Evolutionary conservation across 2,888 invertebrate species (phyloP), one percentile per base, ranked within the genome.

Genomic region (Ecdyonurus torrentis): DNA sequence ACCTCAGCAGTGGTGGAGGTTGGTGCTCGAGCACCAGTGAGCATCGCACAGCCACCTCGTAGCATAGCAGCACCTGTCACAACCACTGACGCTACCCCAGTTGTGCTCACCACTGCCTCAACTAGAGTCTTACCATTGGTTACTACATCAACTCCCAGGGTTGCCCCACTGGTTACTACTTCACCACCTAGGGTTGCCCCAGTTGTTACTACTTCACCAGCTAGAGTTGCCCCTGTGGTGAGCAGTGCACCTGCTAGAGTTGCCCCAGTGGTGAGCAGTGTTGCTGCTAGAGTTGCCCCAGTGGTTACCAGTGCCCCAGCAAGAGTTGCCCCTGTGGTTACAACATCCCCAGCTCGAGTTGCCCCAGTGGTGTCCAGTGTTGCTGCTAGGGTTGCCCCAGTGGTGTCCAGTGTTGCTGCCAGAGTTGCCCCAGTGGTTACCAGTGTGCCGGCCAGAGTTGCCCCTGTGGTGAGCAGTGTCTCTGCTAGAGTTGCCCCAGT

Each of bases 141-240:
- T n/a, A n/a, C n/a, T n/a, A n/a, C n/a, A n/a, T n/a, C n/a, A n/a
- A n/a, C n/a, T n/a, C n/a, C n/a, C n/a, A 15, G 37, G 15, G 37
- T 37, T 5, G 37, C 37, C n/a, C n/a, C n/a, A n/a, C n/a, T n/a
- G 37, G 37, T 37, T 15, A 37, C 60, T 58, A 23, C 64, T 37
- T n/a, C 64, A 53, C 25, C 61, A 10, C 19, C 59, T 52, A 58
- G 15, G 24, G 55, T 59, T 15, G 10, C 50, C 22, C 37, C 61
- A 2, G 5, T 52, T 52, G 50, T 25, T 52, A 37, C 25, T 19
- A n/a, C 24, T 24, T n/a, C 50, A 25, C 22, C 24, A 25, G 3
- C 63, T 22, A n/a, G 58, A 18, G 15, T 22, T 15, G 22, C 19
- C 18, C 59, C 63, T 18, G 23, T 60, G 2, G 59, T 25, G 37